Percentiles rank a stretch among this genome's conserved stretches.
Conservation (phyloP, 2,797 vertebrate genomes). For the Botia almorhae region DNA sequence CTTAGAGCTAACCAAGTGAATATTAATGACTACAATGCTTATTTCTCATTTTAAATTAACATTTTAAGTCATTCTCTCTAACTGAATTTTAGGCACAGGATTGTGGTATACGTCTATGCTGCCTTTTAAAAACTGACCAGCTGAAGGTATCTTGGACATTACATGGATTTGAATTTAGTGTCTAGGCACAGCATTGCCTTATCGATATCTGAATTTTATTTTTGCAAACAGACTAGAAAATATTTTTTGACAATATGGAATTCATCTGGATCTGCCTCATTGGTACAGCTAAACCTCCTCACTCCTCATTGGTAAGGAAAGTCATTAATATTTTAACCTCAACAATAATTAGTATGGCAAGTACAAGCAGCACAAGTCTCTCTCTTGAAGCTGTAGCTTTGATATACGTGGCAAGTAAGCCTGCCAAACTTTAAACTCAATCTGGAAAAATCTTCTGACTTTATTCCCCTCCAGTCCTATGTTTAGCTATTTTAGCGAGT, state of each 20-base stretch:
- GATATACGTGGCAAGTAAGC: constrained; percentile 47
- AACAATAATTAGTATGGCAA: neutral
- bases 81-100: neutral
- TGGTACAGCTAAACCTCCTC: neutral
- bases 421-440: constrained; percentile 55
- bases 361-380: neutral
- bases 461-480: constrained; percentile 24
- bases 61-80: neutral
- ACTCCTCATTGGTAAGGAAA: neutral
- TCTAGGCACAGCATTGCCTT: neutral
- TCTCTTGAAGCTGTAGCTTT: constrained; percentile 29
- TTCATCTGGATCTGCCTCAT: neutral
- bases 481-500: constrained; percentile 27
- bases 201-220: neutral
- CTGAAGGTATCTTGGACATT: neutral
- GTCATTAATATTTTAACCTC: neutral
- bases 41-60: neutral
- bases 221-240: neutral
- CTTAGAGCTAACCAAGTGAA: neutral
- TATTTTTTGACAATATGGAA: neutral
- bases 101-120: neutral
- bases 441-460: constrained; percentile 19
- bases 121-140: neutral
- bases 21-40: neutral
- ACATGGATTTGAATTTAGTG: neutral